Evolutionary conservation across 2,888 invertebrate species (phyloP).

Genomic region (Deilephila porcellus): DNA sequence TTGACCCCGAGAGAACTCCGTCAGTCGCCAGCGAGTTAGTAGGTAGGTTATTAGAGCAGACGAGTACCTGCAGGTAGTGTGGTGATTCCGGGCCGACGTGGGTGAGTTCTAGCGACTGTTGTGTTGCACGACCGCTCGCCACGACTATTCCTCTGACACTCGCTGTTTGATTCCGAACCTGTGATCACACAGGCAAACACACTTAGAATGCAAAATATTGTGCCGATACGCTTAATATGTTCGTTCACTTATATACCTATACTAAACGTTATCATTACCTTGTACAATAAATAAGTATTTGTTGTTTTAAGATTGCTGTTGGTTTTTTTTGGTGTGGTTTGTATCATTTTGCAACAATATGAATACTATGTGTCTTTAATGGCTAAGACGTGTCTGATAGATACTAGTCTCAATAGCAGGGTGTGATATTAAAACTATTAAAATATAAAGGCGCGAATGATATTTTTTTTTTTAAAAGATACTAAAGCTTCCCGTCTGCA

Average conservation of each 20-base stretch:
- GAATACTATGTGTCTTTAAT: background rate
- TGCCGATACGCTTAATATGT: slow-evolving; percentile 19
- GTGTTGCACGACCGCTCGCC: slow-evolving; percentile 60
- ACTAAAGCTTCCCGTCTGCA: no score
- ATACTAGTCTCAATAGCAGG: no score
- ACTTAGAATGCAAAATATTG: slow-evolving; percentile 38
- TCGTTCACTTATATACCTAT: background rate
- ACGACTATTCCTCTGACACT: slow-evolving; percentile 60
- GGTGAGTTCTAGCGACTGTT: slow-evolving; percentile 33
- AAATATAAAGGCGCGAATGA: no score
- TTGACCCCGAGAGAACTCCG: slow-evolving; percentile 56
- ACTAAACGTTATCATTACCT: slow-evolving; percentile 4
- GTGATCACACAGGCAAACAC: slow-evolving; percentile 41
- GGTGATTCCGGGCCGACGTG: slow-evolving; percentile 28
- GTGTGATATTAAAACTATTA: no score
- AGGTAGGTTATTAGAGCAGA: slow-evolving; percentile 59
- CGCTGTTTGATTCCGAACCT: slow-evolving; percentile 46
- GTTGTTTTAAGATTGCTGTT: slow-evolving; percentile 2
- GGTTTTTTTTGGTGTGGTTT: background rate
- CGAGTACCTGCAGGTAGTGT: slow-evolving; percentile 43
- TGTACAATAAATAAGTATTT: background rate
- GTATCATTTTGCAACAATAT: background rate
- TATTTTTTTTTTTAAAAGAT: no score
- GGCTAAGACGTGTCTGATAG: no score
- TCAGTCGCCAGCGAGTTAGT: slow-evolving; percentile 48